These are phyloP conservation scores for Dendroctonus ponderosae DNA, from an alignment of 1,140 invertebrate genomes.

Conservation along the genomic window DNA sequence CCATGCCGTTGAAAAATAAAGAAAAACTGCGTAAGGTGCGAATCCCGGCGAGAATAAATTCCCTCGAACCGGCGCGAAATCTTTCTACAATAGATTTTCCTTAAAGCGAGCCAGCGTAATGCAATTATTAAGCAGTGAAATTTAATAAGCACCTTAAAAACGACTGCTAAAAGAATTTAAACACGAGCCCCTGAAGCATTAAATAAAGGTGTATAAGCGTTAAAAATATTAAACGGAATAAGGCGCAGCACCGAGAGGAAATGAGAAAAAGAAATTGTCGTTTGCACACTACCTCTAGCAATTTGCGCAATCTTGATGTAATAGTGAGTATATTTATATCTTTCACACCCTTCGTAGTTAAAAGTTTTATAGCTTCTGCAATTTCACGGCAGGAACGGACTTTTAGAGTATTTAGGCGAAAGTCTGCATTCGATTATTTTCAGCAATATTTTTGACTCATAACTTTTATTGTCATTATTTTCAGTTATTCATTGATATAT, in stretches of 20 bases:
- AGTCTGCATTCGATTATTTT: too few relatives aligned
- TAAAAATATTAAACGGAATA: constrained; percentile 42
- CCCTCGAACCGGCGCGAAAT: constrained; percentile 28
- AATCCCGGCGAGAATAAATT: constrained; percentile 16
- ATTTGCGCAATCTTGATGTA: constrained; percentile 47
- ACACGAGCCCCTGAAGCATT: constrained; percentile 39
- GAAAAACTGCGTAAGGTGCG: constrained; percentile 27
- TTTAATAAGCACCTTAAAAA: constrained; percentile 48
- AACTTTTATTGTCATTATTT: too few relatives aligned
- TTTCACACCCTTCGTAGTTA: constrained; percentile 33
- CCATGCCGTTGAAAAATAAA: constrained; percentile 23
- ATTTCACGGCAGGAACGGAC: constrained; percentile 29
- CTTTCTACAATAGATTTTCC: constrained; percentile 40
- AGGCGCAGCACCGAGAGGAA: constrained; percentile 31
- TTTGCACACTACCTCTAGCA: constrained; percentile 41
- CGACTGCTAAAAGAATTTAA: constrained; percentile 40
- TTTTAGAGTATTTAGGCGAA: background rate
- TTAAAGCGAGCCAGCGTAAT: constrained; percentile 36
- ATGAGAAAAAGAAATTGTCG: constrained; percentile 40
- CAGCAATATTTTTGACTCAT: too few relatives aligned
- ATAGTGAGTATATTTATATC: constrained; percentile 47
- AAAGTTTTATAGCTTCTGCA: constrained; percentile 43
- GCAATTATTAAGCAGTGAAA: constrained; percentile 46
- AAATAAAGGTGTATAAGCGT: constrained; percentile 47
- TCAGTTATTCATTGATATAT: too few relatives aligned